Evolutionary conservation across 2,888 invertebrate genomes (phyloP).

Genomic region (Ormyrus nitidulus): DNA sequence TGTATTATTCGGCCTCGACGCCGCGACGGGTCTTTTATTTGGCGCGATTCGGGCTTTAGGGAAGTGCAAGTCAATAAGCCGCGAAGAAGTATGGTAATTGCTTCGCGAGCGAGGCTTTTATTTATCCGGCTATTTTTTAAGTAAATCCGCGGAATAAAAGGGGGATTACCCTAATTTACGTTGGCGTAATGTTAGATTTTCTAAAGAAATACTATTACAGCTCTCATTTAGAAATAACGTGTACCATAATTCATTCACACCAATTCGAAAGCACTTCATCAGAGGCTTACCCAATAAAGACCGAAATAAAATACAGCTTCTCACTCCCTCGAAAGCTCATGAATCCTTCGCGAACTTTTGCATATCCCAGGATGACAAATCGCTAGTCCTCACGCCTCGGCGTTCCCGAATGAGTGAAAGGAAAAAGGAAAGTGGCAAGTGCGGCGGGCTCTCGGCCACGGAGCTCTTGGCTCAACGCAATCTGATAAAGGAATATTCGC

Average conservation of each 20-base stretch:
- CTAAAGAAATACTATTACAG: too few species aligned
- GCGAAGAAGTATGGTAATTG: not conserved
- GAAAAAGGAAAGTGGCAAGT: conserved; percentile 38
- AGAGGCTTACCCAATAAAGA: too few species aligned
- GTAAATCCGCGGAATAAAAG: too few species aligned
- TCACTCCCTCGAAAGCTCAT: too few species aligned
- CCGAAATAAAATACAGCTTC: too few species aligned
- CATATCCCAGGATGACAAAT: conserved; percentile 16
- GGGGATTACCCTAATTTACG: too few species aligned
- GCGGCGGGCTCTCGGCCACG: not conserved
- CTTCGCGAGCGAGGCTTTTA: not conserved
- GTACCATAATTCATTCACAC: too few species aligned
- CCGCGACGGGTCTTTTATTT: not conserved
- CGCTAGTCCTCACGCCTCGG: not conserved
- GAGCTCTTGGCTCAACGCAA: not conserved
- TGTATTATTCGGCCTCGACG: not conserved
- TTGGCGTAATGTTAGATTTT: too few species aligned
- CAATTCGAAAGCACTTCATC: too few species aligned
- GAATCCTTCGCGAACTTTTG: not conserved
- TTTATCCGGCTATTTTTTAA: too few species aligned
- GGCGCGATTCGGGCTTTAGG: conserved; percentile 4
- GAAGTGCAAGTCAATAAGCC: not conserved
- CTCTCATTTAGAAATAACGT: too few species aligned
- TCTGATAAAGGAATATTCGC: conserved; percentile 21
- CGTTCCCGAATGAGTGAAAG: conserved; percentile 21